A percentile compares a stretch with the other conserved stretches of the same genome.
These are phyloP conservation scores for Baryphthengus martii DNA, from an alignment of 2,113 vertebrate species.

Conservation along the genomic window DNA sequence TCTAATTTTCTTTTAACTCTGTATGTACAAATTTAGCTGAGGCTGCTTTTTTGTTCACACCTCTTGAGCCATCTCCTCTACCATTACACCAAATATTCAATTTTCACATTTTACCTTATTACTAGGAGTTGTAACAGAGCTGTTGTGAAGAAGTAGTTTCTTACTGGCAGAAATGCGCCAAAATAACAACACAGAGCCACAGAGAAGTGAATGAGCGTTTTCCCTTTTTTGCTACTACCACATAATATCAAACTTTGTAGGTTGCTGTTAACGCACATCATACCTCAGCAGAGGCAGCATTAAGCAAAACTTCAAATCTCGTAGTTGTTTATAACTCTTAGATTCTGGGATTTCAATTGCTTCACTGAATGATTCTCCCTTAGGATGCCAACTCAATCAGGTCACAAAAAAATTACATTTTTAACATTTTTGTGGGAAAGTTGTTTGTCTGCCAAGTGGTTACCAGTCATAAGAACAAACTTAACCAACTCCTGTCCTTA, in stretches of 20 bases:
- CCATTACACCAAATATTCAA: background rate
- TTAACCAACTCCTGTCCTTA: background rate
- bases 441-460: background rate
- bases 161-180: background rate
- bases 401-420: background rate
- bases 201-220: background rate
- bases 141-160: background rate
- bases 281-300: background rate
- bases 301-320: background rate
- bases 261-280: background rate
- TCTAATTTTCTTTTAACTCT: background rate
- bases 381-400: background rate
- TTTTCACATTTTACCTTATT: background rate
- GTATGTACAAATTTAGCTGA: background rate
- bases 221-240: background rate
- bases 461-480: background rate
- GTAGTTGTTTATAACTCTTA: background rate
- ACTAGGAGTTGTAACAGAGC: background rate
- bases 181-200: background rate
- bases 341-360: background rate
- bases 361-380: background rate
- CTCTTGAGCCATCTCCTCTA: background rate
- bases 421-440: background rate
- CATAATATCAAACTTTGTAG: background rate
- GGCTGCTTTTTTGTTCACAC: background rate